Percentiles rank a stretch among this genome's conserved stretches.
These are phyloP conservation scores for Isichthys henryi DNA, from an alignment of 2,113 vertebrate species.

Conservation along the genomic window DNA sequence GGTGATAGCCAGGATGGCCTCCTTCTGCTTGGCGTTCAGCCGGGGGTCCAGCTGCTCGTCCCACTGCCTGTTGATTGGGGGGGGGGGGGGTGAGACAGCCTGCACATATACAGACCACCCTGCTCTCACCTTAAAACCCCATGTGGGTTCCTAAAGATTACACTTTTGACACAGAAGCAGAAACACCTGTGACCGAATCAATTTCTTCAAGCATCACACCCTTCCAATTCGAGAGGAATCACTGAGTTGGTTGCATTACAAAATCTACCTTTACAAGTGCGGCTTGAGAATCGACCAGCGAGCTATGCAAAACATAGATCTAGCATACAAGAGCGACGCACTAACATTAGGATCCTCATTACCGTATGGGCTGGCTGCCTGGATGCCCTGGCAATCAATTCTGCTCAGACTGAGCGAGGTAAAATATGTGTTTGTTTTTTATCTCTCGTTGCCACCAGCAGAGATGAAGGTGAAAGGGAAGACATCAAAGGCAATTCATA, in stretches of 20 bases:
- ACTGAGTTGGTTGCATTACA: background rate
- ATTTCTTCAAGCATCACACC: background rate
- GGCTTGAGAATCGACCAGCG: background rate
- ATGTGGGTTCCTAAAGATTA: background rate
- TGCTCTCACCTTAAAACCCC: constrained; percentile 10
- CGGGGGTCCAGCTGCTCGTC: constrained; percentile 97
- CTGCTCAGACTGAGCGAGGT: background rate
- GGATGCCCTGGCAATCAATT: background rate
- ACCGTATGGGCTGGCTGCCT: constrained; percentile 25
- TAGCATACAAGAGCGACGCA: background rate
- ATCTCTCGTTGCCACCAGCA: background rate
- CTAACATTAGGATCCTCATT: constrained; percentile 31
- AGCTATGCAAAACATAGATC: constrained; percentile 26
- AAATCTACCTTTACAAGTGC: background rate
- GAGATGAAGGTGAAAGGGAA: background rate
- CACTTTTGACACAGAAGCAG: background rate
- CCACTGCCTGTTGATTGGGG: constrained; percentile 73
- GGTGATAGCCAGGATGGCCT: constrained; percentile 94
- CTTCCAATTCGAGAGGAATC: background rate
- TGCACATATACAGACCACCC: constrained; percentile 13
- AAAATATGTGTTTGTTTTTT: background rate
- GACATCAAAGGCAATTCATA: background rate
- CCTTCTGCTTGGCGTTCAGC: constrained; percentile 96
- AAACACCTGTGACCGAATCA: background rate
- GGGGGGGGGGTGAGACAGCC: background rate